Base-by-base conservation (phyloP, 1,140 invertebrate species). In the Papilio dardanus region DNA sequence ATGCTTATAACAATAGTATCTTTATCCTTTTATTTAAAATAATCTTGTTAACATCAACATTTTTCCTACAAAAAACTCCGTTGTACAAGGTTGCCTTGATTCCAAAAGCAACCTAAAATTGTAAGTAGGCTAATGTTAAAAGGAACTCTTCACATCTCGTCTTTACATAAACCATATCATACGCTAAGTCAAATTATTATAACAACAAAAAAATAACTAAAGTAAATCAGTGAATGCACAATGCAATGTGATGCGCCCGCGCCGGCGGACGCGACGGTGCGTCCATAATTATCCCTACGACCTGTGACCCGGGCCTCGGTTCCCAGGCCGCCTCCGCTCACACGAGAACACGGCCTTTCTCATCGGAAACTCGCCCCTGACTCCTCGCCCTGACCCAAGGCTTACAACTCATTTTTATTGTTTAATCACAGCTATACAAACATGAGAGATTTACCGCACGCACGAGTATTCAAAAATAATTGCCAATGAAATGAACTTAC, bases 291-390 rank as follows among this genome's bases (percentile, higher is more conserved):
- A 90, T 86, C 83, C 76, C 81, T 71, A 71, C 81, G 89, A 90
- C 92, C 90, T 92, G 86, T 89, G 89, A 90, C 91, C 90, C 80
- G 58, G 46, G 31, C 50, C 62, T 14, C 66, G 78, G 80, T 84
- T 91, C 89, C 87, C 90, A 91, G 89, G 88, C 81, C 83, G 78
- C 74, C 78, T 77, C 75, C 76, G 83, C 88, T 91, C 90, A 89
- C 91, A 92, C 91, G 92, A 91, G 90, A 92, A 88, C 78, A 81
- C 77, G 71, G 75, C 77, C 79, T 82, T 90, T 89, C 90, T 85
- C 91, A 91, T 86, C 83, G 85, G 89, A 90, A 84, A 80, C 76
- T 81, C 50, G 24, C 28, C 2, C 14, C 71, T 54, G 71, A 73
- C 71, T 30, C 50, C 28, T n/a, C n/a, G n/a, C n/a, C n/a, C n/a